phyloP scores from a whole-genome alignment of 2,797 vertebrate species.

The Aotus griseimembra region DNA sequence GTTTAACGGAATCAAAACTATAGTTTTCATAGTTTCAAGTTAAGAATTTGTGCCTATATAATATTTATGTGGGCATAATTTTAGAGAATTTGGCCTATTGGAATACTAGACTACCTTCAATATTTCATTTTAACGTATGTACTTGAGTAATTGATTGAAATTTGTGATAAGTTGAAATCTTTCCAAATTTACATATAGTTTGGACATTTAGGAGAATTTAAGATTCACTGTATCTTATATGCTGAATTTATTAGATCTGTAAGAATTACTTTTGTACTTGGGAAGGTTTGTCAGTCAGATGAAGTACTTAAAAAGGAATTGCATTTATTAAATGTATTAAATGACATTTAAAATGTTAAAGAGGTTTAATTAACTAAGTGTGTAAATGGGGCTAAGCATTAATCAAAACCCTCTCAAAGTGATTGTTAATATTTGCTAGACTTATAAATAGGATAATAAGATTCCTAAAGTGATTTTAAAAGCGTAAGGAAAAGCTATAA shows the following conservation, averaged over 20 bases:
- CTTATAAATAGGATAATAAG: constrained; percentile 61
- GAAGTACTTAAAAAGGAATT: constrained; percentile 59
- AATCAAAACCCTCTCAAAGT: constrained; percentile 63
- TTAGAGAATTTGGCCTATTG: constrained; percentile 35
- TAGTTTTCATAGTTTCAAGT: neutral
- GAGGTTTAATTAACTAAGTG: constrained; percentile 64
- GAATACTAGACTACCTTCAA: neutral
- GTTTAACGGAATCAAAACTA: neutral
- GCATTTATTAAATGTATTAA: constrained; percentile 61
- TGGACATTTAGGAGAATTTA: constrained; percentile 39
- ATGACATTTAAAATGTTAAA: constrained; percentile 68
- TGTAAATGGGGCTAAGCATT: constrained; percentile 62
- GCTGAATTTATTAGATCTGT: constrained; percentile 29
- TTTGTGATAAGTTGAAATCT: constrained; percentile 46
- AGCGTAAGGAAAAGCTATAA: constrained; percentile 46
- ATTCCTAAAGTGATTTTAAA: constrained; percentile 63
- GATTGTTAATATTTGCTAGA: constrained; percentile 65
- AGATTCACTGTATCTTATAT: neutral
- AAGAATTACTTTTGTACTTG: constrained; percentile 17
- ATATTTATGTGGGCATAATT: neutral
- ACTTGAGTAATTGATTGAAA: constrained; percentile 18
- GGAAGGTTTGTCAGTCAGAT: constrained; percentile 55
- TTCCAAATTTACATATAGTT: constrained; percentile 18
- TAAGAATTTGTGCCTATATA: neutral
- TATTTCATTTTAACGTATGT: neutral